Evolutionary conservation across 2,113 vertebrate genomes (phyloP).

Genomic region (Sprattus sprattus): DNA sequence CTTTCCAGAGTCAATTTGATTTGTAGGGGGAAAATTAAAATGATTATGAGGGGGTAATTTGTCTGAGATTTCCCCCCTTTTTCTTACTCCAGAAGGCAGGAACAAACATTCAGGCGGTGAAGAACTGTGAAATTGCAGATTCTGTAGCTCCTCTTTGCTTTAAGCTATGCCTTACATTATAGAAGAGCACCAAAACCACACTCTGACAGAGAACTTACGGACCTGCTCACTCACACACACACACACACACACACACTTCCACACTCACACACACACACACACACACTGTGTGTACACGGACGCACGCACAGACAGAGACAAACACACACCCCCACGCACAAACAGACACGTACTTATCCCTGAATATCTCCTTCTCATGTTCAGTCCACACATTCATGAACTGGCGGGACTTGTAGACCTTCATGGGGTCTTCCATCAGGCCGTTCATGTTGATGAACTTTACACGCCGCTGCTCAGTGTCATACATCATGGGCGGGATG

Average conservation of each 20-base stretch:
- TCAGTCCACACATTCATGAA: conserved; percentile 99
- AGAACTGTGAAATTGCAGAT: neutral
- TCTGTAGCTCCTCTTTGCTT: neutral
- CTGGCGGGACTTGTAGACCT: conserved; percentile 95
- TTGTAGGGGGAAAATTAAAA: conserved; percentile 18
- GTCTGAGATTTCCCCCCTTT: neutral
- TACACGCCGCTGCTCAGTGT: conserved; percentile 92
- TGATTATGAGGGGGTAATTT: conserved; percentile 12
- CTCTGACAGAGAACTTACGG: neutral
- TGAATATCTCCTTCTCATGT: conserved; percentile 98
- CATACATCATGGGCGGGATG: conserved; percentile 99
- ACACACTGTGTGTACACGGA: too few species aligned
- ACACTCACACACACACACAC: conserved; percentile 54
- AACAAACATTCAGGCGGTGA: neutral
- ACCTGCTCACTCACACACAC: neutral
- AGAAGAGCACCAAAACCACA: neutral
- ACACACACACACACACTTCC: conserved; percentile 69
- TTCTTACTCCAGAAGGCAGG: neutral
- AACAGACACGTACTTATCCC: conserved; percentile 86
- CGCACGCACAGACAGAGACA: neutral
- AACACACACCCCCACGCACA: conserved; percentile 66
- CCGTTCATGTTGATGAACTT: conserved; percentile 99
- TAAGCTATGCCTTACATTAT: neutral
- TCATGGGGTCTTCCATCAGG: conserved; percentile 98
- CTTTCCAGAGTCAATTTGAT: conserved; percentile 16